A percentile compares a stretch with the other conserved stretches of the same genome.
These are phyloP conservation scores for Leptosomus discolor DNA, from an alignment of 2,113 vertebrate genomes.

Conservation along the genomic window DNA sequence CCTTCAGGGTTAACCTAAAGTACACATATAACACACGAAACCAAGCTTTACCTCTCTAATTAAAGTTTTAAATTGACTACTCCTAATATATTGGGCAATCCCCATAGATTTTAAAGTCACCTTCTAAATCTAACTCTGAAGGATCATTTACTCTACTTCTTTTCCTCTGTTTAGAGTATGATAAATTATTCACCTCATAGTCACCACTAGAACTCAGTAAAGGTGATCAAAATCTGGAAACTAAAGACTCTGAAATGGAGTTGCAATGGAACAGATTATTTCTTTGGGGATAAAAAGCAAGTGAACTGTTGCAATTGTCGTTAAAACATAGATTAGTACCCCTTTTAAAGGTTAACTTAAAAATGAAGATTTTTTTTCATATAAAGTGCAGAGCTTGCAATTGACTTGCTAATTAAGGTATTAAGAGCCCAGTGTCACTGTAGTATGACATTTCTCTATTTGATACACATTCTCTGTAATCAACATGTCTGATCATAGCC, in stretches of 20 bases:
- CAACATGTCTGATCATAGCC: not conserved
- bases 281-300: not conserved
- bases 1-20: not conserved
- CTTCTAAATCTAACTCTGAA: conserved; percentile 32
- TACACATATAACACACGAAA: not conserved
- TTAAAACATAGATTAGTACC: not conserved
- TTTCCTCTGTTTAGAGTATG: not conserved
- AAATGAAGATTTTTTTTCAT: not conserved
- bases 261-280: not conserved
- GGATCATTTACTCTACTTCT: conserved; percentile 22
- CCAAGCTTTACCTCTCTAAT: not conserved
- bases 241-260: not conserved
- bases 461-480: not conserved
- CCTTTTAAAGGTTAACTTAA: not conserved
- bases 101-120: conserved; percentile 38
- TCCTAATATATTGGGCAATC: conserved; percentile 13
- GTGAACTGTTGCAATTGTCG: not conserved
- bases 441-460: not conserved
- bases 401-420: not conserved
- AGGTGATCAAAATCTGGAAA: conserved; percentile 25
- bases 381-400: not conserved
- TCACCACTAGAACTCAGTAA: not conserved
- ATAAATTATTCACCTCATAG: conserved; percentile 47
- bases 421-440: not conserved
- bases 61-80: not conserved